These are phyloP conservation scores for Hiodon alosoides DNA, from an alignment of 2,113 vertebrate genomes.

Conservation along the genomic window DNA sequence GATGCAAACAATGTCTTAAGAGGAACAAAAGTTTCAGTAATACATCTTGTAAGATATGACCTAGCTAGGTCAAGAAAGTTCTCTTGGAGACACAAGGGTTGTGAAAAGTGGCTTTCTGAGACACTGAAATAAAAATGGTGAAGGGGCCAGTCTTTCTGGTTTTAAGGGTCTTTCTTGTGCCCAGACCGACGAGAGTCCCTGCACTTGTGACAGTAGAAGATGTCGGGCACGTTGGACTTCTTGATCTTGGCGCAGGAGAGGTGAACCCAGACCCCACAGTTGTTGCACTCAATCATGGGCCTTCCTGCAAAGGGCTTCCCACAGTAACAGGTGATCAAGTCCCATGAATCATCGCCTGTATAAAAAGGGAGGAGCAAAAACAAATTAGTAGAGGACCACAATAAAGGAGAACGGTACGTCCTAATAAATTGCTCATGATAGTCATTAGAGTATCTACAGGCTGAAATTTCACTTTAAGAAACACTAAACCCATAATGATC, in stretches of 20 bases:
- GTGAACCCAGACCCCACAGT: conserved; percentile 85
- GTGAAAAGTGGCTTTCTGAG: conserved; percentile 1
- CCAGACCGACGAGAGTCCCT: conserved; percentile 65
- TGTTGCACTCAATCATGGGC: conserved; percentile 89
- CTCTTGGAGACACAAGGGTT: not conserved
- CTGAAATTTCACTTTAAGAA: too few relatives aligned
- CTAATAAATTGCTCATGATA: too few relatives aligned
- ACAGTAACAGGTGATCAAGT: conserved; percentile 89
- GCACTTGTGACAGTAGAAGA: conserved; percentile 91
- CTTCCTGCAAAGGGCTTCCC: conserved; percentile 85
- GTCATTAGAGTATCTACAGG: too few relatives aligned
- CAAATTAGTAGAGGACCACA: not conserved
- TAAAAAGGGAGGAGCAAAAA: not conserved
- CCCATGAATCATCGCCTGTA: conserved; percentile 84
- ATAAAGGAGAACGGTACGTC: too few relatives aligned
- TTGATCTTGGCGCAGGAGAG: conserved; percentile 88
- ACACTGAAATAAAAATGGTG: not conserved
- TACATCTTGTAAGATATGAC: not conserved
- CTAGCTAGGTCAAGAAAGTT: not conserved
- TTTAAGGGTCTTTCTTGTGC: conserved; percentile 32
- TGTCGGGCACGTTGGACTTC: conserved; percentile 87
- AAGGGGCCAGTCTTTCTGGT: not conserved
- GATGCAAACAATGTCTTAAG: not conserved
- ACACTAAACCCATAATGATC: too few relatives aligned
- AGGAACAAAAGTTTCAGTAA: not conserved